Percentiles rank a stretch among this genome's conserved stretches.
phyloP scores from a whole-genome alignment of 1,140 invertebrate species.

The Leptinotarsa undecemlineata region DNA sequence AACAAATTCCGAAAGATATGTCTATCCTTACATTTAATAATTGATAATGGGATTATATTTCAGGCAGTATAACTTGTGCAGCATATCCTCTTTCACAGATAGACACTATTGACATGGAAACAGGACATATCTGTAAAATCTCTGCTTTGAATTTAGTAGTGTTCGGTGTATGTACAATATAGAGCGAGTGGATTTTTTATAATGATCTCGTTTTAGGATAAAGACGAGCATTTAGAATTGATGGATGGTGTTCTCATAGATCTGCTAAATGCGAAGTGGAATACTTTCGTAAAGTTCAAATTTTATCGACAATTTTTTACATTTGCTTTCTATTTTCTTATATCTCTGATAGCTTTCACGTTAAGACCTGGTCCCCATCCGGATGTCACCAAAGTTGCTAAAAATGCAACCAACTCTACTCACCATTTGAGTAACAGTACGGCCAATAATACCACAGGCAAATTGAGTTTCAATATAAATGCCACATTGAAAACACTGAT shows the following conservation, averaged over 20 bases:
- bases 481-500: conserved; percentile 7
- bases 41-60: conserved; percentile 31
- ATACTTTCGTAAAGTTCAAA: conserved; percentile 93
- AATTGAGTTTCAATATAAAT: conserved; percentile 3
- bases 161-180: conserved; percentile 78
- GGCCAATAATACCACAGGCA: conserved; percentile 14
- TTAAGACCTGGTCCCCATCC: conserved; percentile 74
- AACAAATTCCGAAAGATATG: no score
- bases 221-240: conserved; percentile 91
- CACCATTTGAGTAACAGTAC: conserved; percentile 9
- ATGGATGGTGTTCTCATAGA: conserved; percentile 95
- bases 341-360: conserved; percentile 85
- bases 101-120: conserved; percentile 91
- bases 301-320: conserved; percentile 92
- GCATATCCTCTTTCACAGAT: conserved; percentile 95
- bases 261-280: conserved; percentile 96
- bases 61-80: conserved; percentile 90
- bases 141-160: conserved; percentile 97
- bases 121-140: conserved; percentile 89
- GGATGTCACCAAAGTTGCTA: conserved; percentile 27
- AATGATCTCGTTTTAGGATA: conserved; percentile 69
- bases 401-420: conserved; percentile 33
- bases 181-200: background rate
- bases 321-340: conserved; percentile 86
- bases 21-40: no score